phyloP scores from a whole-genome alignment of 2,113 vertebrate genomes.

The Pelvicachromis taeniatus region DNA sequence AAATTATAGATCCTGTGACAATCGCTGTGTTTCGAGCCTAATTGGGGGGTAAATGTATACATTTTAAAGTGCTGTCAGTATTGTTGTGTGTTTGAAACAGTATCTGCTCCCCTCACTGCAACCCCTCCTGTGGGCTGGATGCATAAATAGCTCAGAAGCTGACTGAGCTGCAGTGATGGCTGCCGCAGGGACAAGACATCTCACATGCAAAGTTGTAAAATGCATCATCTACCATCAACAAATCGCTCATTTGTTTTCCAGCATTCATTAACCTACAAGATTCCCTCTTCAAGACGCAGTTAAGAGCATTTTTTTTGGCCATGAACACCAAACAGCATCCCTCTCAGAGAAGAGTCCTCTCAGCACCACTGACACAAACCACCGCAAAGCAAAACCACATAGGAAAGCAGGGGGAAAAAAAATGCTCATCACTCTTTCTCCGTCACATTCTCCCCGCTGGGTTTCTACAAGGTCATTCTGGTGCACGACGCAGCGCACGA shows the following conservation, averaged over 20 bases:
- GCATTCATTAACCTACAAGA: neutral
- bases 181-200: slow-evolving; percentile 5
- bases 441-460: slow-evolving; percentile 29
- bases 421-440: slow-evolving; percentile 27
- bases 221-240: neutral
- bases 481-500: slow-evolving; percentile 44
- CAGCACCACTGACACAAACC: neutral
- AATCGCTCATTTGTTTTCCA: neutral
- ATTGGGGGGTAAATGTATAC: neutral
- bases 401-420: neutral
- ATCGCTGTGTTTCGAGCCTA: neutral
- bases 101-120: neutral
- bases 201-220: slow-evolving; percentile 9
- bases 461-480: slow-evolving; percentile 64
- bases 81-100: neutral
- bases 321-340: neutral
- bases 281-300: neutral
- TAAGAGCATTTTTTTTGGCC: neutral
- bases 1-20: neutral
- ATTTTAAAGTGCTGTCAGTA: neutral
- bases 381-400: slow-evolving; percentile 6
- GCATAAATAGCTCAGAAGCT: slow-evolving; percentile 2
- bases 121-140: neutral
- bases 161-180: slow-evolving; percentile 30
- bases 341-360: neutral